Conservation (phyloP, 2,888 invertebrate genomes). For the Drosophila niveifrons region DNA sequence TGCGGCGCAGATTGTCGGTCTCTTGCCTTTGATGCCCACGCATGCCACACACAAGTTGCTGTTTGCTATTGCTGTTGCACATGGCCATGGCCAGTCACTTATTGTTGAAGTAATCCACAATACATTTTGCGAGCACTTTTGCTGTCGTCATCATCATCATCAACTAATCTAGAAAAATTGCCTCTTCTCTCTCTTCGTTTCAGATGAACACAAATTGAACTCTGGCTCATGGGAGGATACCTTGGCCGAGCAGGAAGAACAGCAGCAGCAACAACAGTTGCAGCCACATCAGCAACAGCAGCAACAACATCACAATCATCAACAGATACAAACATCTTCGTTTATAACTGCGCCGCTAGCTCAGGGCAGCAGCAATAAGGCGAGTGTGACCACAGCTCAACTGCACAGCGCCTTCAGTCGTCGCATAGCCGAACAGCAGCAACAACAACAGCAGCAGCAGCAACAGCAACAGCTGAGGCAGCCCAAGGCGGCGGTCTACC, state of each 20-base stretch:
- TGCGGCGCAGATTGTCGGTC: constrained; percentile 22
- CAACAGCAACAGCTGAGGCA: constrained; percentile 11
- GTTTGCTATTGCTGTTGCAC: constrained; percentile 30
- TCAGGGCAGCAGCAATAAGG: constrained; percentile 47
- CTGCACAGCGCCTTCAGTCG: constrained; percentile 77
- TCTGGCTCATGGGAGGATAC: constrained; percentile 92
- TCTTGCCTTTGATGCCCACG: constrained; percentile 51
- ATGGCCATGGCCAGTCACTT: constrained; percentile 42
- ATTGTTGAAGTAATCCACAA: background rate
- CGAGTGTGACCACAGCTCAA: constrained; percentile 83
- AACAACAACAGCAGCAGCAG: constrained; percentile 13
- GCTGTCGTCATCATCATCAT: constrained; percentile 26
- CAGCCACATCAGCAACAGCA: constrained; percentile 26
- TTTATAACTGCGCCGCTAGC: constrained; percentile 37
- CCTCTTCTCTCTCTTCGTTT: background rate
- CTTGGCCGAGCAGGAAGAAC: constrained; percentile 50
- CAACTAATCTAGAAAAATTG: background rate
- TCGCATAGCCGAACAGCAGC: constrained; percentile 71
- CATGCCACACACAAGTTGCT: background rate
- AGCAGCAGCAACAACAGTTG: constrained; percentile 16
- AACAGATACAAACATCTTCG: constrained; percentile 27
- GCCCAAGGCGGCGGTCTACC: constrained; percentile 27
- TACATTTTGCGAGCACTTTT: constrained; percentile 11
- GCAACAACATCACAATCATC: constrained; percentile 29
- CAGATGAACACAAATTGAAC: constrained; percentile 91